Evolutionary conservation across 2,888 invertebrate genomes (phyloP), one percentile per base, ranked within the genome.

Genomic region (Sinhomidia bicolor): DNA sequence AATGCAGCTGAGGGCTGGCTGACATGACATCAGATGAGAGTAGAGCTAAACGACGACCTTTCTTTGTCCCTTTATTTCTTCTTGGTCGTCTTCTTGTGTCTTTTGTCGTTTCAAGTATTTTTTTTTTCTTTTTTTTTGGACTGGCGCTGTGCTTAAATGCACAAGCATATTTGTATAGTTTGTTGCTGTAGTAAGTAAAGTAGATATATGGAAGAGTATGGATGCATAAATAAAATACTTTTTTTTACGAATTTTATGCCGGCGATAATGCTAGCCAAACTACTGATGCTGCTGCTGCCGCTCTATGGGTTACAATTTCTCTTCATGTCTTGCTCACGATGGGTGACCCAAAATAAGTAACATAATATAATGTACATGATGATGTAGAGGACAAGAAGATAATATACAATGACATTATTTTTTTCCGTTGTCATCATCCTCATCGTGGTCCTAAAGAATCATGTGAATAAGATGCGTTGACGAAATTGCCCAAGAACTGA

Each of bases 341-440:
- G 84, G 84, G 84, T 84, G 84, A 84, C 84, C 84, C 84, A 84
- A 41, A 84, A 74, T 29, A 76, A 32, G 54, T 62, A 62, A 23
- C 23, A 51, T 51, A 51, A 51, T 51, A 51, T 17, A 51, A n/a
- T n/a, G n/a, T n/a, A n/a, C 17, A 17, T 51, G 51, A 51, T n/a
- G n/a, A n/a, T 51, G 51, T 4, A 51, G 17, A 44, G 44, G 71
- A 71, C 71, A 71, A 71, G 10, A 23, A n/a, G n/a, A n/a, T 12
- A 23, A 20, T 23, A 20, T 2, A 65, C 32, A 32, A 65, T 5
- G 44, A 23, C 20, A 71, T 71, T 23, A 68, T 41, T 44, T 71
- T 71, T 44, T 44, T n/a, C 71, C 23, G 20, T 71, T 71, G 71
- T 41, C 71, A 71, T 71, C 44, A 12, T 71, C n/a, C 71, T 12